Evolutionary conservation across 2,113 vertebrate species (phyloP).

Genomic region (Ceyx cyanopectus): DNA sequence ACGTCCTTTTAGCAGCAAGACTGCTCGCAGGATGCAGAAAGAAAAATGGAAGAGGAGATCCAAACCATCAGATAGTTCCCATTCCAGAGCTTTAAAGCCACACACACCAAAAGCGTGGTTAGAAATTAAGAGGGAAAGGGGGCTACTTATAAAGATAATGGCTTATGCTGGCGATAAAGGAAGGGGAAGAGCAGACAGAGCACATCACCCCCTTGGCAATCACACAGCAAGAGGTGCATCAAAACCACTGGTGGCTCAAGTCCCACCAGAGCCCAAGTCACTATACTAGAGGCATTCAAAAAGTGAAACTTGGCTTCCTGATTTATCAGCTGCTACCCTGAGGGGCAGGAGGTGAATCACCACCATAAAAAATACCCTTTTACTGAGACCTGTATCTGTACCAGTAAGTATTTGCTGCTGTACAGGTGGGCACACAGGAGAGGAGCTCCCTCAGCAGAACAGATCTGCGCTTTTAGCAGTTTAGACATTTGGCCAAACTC

Average conservation of each 20-base stretch:
- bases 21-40: background rate
- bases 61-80: background rate
- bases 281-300: background rate
- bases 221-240: rapidly evolving
- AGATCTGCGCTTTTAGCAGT: background rate
- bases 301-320: background rate
- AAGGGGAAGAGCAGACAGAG: background rate
- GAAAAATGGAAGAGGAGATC: background rate
- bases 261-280: background rate
- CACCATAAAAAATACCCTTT: slow-evolving; percentile 11
- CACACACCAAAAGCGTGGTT: rapidly evolving
- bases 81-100: background rate
- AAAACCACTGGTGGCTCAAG: background rate
- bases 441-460: background rate
- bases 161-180: rapidly evolving
- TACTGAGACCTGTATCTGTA: slow-evolving; percentile 8
- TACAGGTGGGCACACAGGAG: background rate
- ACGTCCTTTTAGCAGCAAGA: background rate
- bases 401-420: background rate
- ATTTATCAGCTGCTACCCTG: slow-evolving; percentile 39
- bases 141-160: background rate
- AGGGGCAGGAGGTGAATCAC: slow-evolving; percentile 45
- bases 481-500: background rate
- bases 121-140: background rate
- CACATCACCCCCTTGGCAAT: background rate